Evolutionary conservation across 2,797 vertebrate species (phyloP), one percentile per base, ranked within the genome.

Genomic region (Acipenser oxyrinchus): DNA sequence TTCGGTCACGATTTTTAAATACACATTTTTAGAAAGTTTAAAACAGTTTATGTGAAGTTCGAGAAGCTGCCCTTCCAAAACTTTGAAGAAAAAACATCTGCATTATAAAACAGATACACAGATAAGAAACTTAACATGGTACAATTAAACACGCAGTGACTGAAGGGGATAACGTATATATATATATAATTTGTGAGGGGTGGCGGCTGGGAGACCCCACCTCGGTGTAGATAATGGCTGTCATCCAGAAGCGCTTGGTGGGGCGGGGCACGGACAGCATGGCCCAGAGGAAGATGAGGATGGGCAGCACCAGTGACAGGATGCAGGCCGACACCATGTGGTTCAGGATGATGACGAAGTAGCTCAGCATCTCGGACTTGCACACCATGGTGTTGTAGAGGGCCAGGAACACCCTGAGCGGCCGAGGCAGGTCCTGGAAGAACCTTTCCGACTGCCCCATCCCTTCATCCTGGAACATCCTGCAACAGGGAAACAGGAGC

Each of bases 161-260:
- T 37, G 2, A 37, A 37, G 23, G 23, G 23, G 2, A 37, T 37
- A 37, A 37, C 23, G 23, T 37, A 2, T 37, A 37, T 1, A 37
- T 1, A 37, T 37, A 37, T 37, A 37, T 37, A 3, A 37, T 1
- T 5, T 6, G 55, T 48, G 23, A n/a, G 10, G 12, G n/a, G 15
- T 58, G 10, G 18, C 18, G 49, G 10, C n/a, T 62, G 23, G 37
- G 50, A 37, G 9, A 15, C 18, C 69, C 4, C 59, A 92, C 90
- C 85, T 93, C 90, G 2, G 86, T 91, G 84, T 93, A 89, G 71
- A 90, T 87, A 12, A 90, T 91, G 1, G 86, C 89, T 0, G 85
- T 85, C 88, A 88, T 88, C 87, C 89, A 86, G 74, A 91, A 90
- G 72, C 83, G 78, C 65, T 90, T 89, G 70, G 75, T 84, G 9